Conservation (phyloP, 2,113 vertebrate species). For the Myodes glareolus region DNA sequence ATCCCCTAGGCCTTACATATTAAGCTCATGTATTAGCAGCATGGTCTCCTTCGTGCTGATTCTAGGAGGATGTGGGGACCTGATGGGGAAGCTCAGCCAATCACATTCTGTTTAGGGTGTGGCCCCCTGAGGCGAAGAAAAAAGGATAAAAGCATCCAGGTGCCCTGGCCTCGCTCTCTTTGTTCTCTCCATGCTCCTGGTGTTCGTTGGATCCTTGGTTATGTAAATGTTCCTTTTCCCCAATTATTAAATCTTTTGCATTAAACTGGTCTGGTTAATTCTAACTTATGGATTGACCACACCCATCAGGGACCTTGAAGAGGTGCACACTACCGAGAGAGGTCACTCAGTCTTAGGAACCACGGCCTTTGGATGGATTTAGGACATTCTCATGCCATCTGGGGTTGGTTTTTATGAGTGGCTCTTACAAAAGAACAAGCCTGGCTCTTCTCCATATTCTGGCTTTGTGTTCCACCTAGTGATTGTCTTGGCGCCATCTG, state of each 20-base stretch:
- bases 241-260: too few species aligned
- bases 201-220: too few species aligned
- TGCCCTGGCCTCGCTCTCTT: too few species aligned
- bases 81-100: too few species aligned
- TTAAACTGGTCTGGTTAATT: too few species aligned
- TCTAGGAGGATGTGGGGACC: background rate
- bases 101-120: too few species aligned
- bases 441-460: background rate
- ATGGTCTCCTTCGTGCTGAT: background rate
- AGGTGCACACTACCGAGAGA: background rate
- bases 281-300: too few species aligned
- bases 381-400: background rate
- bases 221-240: too few species aligned
- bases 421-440: background rate
- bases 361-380: background rate
- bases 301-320: background rate
- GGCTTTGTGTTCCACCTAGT: background rate
- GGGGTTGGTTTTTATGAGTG: background rate
- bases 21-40: background rate
- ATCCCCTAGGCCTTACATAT: too few species aligned
- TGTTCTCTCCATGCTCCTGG: too few species aligned
- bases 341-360: background rate
- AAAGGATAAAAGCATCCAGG: too few species aligned
- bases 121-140: too few species aligned
- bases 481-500: background rate